phyloP scores from a whole-genome alignment of 2,888 invertebrate species.

The Polyommatus icarus region DNA sequence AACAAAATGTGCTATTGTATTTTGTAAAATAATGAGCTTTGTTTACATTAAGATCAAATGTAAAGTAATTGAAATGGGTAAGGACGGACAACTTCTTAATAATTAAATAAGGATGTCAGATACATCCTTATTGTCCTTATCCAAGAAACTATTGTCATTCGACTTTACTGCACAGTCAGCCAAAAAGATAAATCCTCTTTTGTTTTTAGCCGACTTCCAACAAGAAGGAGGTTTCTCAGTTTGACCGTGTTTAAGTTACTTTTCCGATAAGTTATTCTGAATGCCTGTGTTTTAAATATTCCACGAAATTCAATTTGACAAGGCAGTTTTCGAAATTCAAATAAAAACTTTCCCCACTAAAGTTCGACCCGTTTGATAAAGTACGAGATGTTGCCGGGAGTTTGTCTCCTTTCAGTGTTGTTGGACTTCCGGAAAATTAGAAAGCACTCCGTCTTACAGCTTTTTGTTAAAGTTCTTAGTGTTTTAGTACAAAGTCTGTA shows the following conservation, averaged over 20 bases:
- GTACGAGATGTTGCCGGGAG: background rate
- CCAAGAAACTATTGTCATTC: too few relatives aligned
- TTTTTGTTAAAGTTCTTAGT: conserved; percentile 2
- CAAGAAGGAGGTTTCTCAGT: too few relatives aligned
- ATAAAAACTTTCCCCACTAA: conserved; percentile 14
- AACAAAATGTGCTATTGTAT: too few relatives aligned
- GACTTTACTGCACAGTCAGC: too few relatives aligned
- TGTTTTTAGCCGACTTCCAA: too few relatives aligned
- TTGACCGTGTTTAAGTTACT: background rate
- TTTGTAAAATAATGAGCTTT: too few relatives aligned
- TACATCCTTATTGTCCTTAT: too few relatives aligned
- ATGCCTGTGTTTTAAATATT: background rate
- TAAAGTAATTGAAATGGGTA: too few relatives aligned
- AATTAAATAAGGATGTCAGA: too few relatives aligned
- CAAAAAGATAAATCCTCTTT: too few relatives aligned
- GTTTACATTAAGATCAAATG: too few relatives aligned
- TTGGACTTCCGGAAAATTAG: conserved; percentile 12
- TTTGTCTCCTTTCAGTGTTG: background rate
- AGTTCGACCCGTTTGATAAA: background rate
- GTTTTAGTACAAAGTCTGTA: background rate
- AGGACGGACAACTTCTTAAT: too few relatives aligned
- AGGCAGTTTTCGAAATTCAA: background rate
- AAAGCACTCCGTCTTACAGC: background rate
- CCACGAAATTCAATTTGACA: background rate
- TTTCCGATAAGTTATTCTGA: background rate